Evolutionary conservation across 2,888 invertebrate species (phyloP).

Genomic region (Drosophila maculinotata): DNA sequence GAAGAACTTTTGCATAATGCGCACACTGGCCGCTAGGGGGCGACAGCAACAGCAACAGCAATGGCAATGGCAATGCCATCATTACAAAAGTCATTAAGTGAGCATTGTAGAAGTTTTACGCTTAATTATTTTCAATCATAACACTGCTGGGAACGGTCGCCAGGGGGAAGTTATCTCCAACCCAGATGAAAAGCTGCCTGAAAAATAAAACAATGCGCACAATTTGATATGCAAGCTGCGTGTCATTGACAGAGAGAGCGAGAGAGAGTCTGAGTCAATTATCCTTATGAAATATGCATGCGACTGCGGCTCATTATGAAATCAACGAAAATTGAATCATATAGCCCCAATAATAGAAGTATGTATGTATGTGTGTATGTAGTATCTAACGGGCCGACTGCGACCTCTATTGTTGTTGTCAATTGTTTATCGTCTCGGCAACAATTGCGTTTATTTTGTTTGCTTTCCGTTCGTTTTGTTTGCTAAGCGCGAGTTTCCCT

Average conservation of each 20-base stretch:
- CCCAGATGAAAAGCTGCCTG: background rate
- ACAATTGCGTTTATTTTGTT: conserved; percentile 10
- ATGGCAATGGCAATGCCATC: conserved; percentile 11
- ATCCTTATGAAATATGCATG: conserved; percentile 45
- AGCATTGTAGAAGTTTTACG: conserved; percentile 50
- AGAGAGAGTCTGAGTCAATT: conserved; percentile 30
- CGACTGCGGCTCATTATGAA: conserved; percentile 27
- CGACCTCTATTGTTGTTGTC: background rate
- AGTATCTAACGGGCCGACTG: background rate
- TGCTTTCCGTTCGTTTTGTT: background rate
- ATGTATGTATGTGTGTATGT: background rate
- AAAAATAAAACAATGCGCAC: conserved; percentile 33
- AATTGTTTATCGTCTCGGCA: background rate
- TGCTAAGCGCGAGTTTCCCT: background rate
- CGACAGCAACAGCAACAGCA: conserved; percentile 5
- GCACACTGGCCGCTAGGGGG: conserved; percentile 21
- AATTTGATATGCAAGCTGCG: conserved; percentile 32
- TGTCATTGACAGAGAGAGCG: background rate
- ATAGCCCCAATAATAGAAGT: too few relatives aligned
- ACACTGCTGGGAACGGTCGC: conserved; percentile 2
- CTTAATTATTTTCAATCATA: conserved; percentile 52
- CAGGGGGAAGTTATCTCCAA: background rate
- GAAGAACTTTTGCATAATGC: conserved; percentile 43
- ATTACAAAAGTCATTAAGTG: conserved; percentile 46
- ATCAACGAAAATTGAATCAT: conserved; percentile 36